Conservation (phyloP, 2,888 invertebrate genomes). For the Aphodius sticticus region DNA sequence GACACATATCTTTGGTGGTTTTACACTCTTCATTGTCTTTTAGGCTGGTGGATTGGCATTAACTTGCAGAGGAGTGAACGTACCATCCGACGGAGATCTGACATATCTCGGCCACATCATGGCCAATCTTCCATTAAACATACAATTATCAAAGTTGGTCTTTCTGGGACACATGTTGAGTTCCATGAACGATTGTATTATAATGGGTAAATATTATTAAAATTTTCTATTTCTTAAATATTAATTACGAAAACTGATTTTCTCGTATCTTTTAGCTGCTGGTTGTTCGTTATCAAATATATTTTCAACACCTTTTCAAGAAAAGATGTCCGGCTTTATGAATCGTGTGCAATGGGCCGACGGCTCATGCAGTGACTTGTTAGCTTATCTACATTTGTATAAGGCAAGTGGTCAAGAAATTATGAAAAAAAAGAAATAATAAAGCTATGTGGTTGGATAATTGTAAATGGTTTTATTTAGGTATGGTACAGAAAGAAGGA, state of each 20-base stretch:
- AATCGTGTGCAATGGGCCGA: conserved; percentile 84
- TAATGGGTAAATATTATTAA: conserved; percentile 69
- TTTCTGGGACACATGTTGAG: conserved; percentile 88
- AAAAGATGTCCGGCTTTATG: conserved; percentile 74
- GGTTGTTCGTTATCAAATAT: conserved; percentile 83
- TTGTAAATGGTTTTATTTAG: conserved; percentile 55
- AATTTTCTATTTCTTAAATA: conserved; percentile 5
- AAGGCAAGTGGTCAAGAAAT: conserved; percentile 61
- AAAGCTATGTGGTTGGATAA: no score
- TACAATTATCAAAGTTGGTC: conserved; percentile 83
- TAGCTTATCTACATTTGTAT: conserved; percentile 83
- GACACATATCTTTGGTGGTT: background rate
- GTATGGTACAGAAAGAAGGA: conserved; percentile 73
- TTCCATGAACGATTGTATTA: conserved; percentile 81
- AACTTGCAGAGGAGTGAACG: conserved; percentile 58
- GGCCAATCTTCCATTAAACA: conserved; percentile 83
- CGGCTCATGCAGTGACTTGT: conserved; percentile 83
- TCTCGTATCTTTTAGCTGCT: conserved; percentile 69
- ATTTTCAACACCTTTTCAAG: conserved; percentile 77
- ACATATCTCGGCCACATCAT: conserved; percentile 87
- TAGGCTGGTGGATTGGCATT: conserved; percentile 82
- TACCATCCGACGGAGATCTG: conserved; percentile 77
- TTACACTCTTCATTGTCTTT: conserved; percentile 38
- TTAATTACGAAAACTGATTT: background rate
- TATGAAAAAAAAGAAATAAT: no score